Evolutionary conservation across 2,113 vertebrate genomes (phyloP).

Genomic region (Thymallus thymallus): DNA sequence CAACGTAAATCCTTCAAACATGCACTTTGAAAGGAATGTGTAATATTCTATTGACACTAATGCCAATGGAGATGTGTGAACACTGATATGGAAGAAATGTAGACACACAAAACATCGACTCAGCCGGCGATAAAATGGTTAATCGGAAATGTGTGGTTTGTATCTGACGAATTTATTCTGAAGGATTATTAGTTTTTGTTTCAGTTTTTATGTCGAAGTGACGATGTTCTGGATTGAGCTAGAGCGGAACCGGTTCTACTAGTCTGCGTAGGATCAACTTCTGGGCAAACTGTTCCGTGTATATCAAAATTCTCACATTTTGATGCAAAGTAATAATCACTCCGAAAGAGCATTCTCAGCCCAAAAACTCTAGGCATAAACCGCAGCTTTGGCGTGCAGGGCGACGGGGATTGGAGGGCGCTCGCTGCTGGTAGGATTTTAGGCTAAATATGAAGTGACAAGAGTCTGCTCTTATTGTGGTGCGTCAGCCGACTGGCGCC

Average conservation of each 20-base stretch:
- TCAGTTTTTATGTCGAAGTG: slow-evolving; percentile 57
- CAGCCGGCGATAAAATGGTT: slow-evolving; percentile 32
- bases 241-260: slow-evolving; percentile 20
- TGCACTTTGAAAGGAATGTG: too few relatives aligned
- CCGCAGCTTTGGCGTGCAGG: slow-evolving; percentile 53
- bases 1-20: too few relatives aligned
- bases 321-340: slow-evolving; percentile 45
- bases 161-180: slow-evolving; percentile 38
- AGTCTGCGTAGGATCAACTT: slow-evolving; percentile 11
- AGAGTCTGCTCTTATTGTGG: slow-evolving; percentile 86
- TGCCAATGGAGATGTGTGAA: not conserved
- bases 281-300: slow-evolving; percentile 39
- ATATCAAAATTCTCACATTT: slow-evolving; percentile 40
- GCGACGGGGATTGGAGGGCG: slow-evolving; percentile 55
- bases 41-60: not conserved
- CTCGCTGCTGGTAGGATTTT: slow-evolving; percentile 73
- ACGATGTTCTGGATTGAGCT: slow-evolving; percentile 39
- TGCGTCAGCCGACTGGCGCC: slow-evolving; percentile 88
- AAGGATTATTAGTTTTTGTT: slow-evolving; percentile 57
- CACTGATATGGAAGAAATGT: not conserved
- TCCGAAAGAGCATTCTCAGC: slow-evolving; percentile 19
- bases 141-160: slow-evolving; percentile 51
- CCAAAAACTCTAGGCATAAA: slow-evolving; percentile 39
- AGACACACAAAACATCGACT: not conserved
- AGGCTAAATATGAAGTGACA: slow-evolving; percentile 90